Conservation (phyloP, 1,140 invertebrate species). For the Subanguina moxae region DNA sequence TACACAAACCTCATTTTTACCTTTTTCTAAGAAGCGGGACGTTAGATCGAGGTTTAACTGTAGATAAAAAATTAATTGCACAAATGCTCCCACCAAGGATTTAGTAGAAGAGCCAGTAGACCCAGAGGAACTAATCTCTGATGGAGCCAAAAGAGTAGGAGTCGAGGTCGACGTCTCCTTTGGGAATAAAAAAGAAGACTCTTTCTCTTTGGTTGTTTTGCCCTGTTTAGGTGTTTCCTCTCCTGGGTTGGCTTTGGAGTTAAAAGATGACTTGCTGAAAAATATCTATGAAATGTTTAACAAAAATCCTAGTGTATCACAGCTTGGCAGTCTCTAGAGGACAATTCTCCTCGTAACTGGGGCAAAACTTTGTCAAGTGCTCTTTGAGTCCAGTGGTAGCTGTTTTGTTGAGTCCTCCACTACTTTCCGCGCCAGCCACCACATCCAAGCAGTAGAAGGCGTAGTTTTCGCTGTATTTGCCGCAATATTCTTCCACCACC, state of each 20-base stretch:
- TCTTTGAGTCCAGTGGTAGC: background rate
- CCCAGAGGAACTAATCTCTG: background rate
- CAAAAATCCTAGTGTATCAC: background rate
- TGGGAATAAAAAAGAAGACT: background rate
- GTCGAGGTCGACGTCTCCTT: background rate
- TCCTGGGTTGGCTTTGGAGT: background rate
- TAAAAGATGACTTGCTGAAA: background rate
- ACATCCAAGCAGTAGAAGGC: conserved; percentile 12
- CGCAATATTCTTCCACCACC: conserved; percentile 17
- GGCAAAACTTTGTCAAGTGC: conserved; percentile 17
- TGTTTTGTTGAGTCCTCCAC: too few species aligned
- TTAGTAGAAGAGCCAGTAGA: too few species aligned
- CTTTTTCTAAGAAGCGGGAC: too few species aligned
- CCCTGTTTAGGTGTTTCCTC: background rate
- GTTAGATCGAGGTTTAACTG: too few species aligned
- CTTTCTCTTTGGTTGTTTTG: background rate
- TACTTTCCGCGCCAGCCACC: background rate
- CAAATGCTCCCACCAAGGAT: too few species aligned
- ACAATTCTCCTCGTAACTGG: conserved; percentile 19
- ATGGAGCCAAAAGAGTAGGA: background rate
- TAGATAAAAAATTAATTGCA: too few species aligned
- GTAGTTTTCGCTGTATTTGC: conserved; percentile 20
- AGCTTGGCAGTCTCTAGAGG: conserved; percentile 3
- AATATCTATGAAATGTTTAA: background rate
- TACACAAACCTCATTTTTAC: too few species aligned